Base-by-base conservation (phyloP, 2,797 vertebrate genomes). In the Pangasius mekongensis region DNA sequence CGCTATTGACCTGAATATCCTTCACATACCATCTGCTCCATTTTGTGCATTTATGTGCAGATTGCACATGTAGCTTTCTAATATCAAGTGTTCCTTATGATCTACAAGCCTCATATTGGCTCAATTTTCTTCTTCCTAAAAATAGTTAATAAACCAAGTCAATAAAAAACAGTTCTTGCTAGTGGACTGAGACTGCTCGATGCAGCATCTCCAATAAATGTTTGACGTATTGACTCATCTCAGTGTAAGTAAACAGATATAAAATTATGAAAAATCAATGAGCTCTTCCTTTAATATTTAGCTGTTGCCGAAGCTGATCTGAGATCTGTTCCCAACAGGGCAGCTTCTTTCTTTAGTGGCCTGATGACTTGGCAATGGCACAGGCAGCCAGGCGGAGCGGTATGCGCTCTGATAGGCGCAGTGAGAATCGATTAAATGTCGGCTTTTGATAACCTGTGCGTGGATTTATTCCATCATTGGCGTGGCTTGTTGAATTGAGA, bases 391-490 rank as follows among this genome's bases (percentile, higher is more conserved):
- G 73, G 88, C 87, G 81, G 88, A 84, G 86, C 77, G 52, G 86
- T 62, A 71, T n/a, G 76, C 49, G 73, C 73, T 47, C 62, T 73
- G 62, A 67, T 90, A 89, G 84, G 87, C 69, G 56, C 87, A 83
- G 78, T 86, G 56, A 43, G 78, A 87, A 90, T 91, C 73, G 91
- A 91, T 90, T 90, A 89, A 76, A 89, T 6, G 89, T 89, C 89
- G 5, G 64, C 83, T 87, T 88, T 86, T 87, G 90, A 91, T 91
- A 86, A 88, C 85, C 85, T 69, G 85, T 67, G 88, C 47, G 20
- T 64, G 89, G 90, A 91, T 91, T 91, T 91, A 91, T 91, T 90
- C 86, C 78, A 64, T 90, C 88, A 84, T 89, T 87, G 85, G 64
- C 66, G 64, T 58, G 86, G 87, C 73, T 84, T 84, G 83, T 88